A percentile compares a stretch with the other conserved stretches of the same genome.
phyloP scores from a whole-genome alignment of 2,797 vertebrate species.

The Lagocephalus sceleratus region DNA sequence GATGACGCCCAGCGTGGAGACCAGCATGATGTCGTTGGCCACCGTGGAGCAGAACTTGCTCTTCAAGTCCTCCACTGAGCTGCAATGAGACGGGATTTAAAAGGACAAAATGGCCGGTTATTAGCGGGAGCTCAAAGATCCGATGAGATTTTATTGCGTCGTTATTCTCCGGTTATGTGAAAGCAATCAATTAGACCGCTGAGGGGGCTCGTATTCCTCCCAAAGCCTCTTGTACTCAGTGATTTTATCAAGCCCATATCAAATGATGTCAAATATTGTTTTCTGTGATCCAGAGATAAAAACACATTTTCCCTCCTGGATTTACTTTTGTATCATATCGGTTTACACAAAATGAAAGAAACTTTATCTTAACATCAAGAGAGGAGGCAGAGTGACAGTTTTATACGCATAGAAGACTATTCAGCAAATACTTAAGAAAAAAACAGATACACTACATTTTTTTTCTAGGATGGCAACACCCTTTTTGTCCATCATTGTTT shows the following conservation, averaged over 20 bases:
- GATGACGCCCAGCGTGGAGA: conserved; percentile 90
- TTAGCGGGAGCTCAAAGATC: background rate
- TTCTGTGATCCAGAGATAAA: conserved; percentile 12
- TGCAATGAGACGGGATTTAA: conserved; percentile 32
- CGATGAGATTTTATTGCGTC: conserved; percentile 4
- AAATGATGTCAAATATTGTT: conserved; percentile 16
- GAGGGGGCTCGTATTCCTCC: conserved; percentile 2
- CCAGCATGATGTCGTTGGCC: conserved; percentile 96
- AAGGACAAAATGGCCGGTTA: conserved; percentile 12
- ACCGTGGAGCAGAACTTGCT: conserved; percentile 98
- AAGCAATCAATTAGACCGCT: conserved; percentile 12
- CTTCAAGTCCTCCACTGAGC: conserved; percentile 94
- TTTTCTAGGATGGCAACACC: too few species aligned
- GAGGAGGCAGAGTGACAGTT: too few species aligned
- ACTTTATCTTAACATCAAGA: too few species aligned
- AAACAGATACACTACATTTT: too few species aligned
- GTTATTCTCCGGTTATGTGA: conserved; percentile 8
- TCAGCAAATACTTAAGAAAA: too few species aligned
- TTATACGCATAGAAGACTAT: too few species aligned
- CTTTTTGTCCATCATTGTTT: too few species aligned
- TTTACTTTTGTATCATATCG: background rate
- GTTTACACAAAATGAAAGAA: background rate
- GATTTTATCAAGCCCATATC: conserved; percentile 25
- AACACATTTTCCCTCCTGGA: background rate
- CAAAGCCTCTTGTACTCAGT: conserved; percentile 2